These are phyloP conservation scores for Drosophila anomalata DNA, from an alignment of 2,888 invertebrate genomes.

Conservation along the genomic window DNA sequence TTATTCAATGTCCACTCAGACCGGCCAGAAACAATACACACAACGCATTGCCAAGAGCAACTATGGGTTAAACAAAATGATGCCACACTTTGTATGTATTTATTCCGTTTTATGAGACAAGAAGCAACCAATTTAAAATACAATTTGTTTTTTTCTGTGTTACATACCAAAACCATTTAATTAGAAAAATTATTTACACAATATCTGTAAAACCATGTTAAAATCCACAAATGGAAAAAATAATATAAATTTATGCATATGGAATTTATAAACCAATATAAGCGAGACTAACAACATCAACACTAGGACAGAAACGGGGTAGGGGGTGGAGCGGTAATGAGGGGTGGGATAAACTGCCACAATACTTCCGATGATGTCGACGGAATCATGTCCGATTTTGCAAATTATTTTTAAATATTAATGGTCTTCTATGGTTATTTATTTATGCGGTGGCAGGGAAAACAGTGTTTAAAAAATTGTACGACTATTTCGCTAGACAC, in stretches of 20 bases:
- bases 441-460: slow-evolving; percentile 23
- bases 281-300: slow-evolving; percentile 31
- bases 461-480: slow-evolving; percentile 17
- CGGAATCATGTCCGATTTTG: slow-evolving; percentile 21
- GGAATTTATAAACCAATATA: slow-evolving; percentile 38
- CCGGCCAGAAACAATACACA: slow-evolving; percentile 8
- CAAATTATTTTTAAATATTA: slow-evolving; percentile 34
- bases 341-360: slow-evolving; percentile 2
- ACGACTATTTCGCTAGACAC: slow-evolving; percentile 31
- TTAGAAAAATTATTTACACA: slow-evolving; percentile 32
- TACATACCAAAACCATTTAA: slow-evolving; percentile 44
- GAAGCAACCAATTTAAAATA: slow-evolving; percentile 20
- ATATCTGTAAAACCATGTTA: slow-evolving; percentile 35
- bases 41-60: slow-evolving; percentile 25
- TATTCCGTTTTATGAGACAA: slow-evolving; percentile 5
- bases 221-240: slow-evolving; percentile 37
- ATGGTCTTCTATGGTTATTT: slow-evolving; percentile 16
- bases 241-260: slow-evolving; percentile 24
- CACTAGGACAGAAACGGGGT: not conserved
- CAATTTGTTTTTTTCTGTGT: slow-evolving; percentile 15
- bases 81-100: not conserved
- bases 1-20: slow-evolving; percentile 16
- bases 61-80: slow-evolving; percentile 23
- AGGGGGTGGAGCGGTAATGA: not conserved
- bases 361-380: slow-evolving; percentile 23